A percentile compares a stretch with the other conserved stretches of the same genome.
Evolutionary conservation across 2,888 invertebrate genomes (phyloP).

Genomic region (Xylota segnis): DNA sequence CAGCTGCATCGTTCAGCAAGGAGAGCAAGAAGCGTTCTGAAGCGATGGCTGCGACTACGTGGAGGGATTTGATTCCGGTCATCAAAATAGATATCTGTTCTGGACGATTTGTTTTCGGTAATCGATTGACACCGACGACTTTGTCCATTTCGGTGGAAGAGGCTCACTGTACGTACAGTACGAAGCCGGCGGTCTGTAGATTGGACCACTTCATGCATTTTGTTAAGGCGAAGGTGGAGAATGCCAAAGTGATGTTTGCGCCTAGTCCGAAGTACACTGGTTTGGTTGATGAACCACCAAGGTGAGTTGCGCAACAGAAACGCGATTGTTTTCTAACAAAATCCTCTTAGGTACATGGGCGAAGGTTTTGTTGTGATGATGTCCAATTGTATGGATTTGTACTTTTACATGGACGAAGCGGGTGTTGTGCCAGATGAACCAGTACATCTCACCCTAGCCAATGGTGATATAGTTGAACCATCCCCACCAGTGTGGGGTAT

Average conservation of each 20-base stretch:
- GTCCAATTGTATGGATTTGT: conserved; percentile 96
- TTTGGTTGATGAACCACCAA: conserved; percentile 96
- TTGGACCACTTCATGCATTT: conserved; percentile 98
- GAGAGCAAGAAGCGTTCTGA: conserved; percentile 88
- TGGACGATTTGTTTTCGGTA: conserved; percentile 97
- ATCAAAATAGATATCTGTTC: conserved; percentile 97
- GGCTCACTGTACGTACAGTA: conserved; percentile 96
- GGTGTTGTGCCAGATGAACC: conserved; percentile 96
- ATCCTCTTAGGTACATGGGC: conserved; percentile 91
- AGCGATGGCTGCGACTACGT: conserved; percentile 94
- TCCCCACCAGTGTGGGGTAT: conserved; percentile 98
- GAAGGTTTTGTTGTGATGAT: conserved; percentile 99
- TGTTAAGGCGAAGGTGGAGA: conserved; percentile 96
- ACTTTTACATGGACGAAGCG: conserved; percentile 98
- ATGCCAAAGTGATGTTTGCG: conserved; percentile 97
- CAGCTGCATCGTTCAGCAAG: conserved; percentile 82
- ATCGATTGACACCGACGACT: conserved; percentile 96
- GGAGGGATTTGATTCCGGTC: conserved; percentile 98
- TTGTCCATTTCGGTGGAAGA: conserved; percentile 96
- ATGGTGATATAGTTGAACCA: conserved; percentile 96
- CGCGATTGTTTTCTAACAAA: not conserved
- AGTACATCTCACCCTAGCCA: conserved; percentile 94
- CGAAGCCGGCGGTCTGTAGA: conserved; percentile 96
- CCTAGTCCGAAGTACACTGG: conserved; percentile 98
- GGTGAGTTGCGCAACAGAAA: conserved; percentile 81